Percentiles rank a stretch among this genome's conserved stretches.
phyloP scores from a whole-genome alignment of 1,140 invertebrate species.

The silkworm (Bombyx mori) region DNA sequence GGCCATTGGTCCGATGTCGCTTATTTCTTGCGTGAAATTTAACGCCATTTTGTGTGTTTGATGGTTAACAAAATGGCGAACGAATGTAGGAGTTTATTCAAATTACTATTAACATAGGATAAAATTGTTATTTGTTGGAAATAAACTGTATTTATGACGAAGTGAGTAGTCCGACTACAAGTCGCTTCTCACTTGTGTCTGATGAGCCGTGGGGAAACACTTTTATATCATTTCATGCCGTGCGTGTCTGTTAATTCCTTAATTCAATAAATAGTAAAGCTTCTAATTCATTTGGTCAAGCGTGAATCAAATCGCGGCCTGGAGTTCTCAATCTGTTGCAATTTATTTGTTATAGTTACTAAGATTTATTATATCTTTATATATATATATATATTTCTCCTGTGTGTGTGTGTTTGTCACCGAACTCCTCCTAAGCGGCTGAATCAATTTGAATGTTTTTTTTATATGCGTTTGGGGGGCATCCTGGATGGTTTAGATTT shows the following conservation, averaged over 20 bases:
- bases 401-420: too few relatives aligned
- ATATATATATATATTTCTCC: too few relatives aligned
- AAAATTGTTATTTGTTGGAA: slow-evolving; percentile 10
- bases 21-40: slow-evolving; percentile 33
- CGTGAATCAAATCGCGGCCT: slow-evolving; percentile 38
- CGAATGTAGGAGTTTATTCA: slow-evolving; percentile 5
- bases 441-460: too few relatives aligned
- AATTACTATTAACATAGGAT: not conserved
- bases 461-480: too few relatives aligned
- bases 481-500: too few relatives aligned
- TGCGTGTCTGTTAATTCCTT: slow-evolving; percentile 66
- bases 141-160: slow-evolving; percentile 37
- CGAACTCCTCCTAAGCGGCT: too few relatives aligned
- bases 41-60: slow-evolving; percentile 47
- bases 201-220: slow-evolving; percentile 10
- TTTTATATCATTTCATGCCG: slow-evolving; percentile 54
- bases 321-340: slow-evolving; percentile 44
- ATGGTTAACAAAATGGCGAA: slow-evolving; percentile 39
- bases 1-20: slow-evolving; percentile 47
- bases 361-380: not conserved
- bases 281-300: slow-evolving; percentile 55
- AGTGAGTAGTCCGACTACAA: slow-evolving; percentile 65
- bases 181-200: slow-evolving; percentile 67
- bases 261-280: slow-evolving; percentile 69
- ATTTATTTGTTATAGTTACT: not conserved